Conservation (phyloP, 2,888 invertebrate species). For the Megastigmus dorsalis region DNA sequence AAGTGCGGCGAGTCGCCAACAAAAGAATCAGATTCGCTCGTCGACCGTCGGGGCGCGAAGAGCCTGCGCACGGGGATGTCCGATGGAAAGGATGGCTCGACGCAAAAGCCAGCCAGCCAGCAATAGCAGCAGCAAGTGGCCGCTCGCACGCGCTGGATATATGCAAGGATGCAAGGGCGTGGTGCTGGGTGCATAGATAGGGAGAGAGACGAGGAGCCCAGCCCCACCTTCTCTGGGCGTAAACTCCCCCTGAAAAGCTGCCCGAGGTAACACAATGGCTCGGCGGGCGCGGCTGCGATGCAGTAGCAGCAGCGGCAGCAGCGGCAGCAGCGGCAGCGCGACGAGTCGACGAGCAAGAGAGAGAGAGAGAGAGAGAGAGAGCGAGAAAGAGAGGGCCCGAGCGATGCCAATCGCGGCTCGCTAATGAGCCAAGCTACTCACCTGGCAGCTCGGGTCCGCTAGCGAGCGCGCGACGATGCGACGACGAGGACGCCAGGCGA, state of each 20-base stretch:
- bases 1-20: background rate
- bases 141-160: no score
- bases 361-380: no score
- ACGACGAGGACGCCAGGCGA: background rate
- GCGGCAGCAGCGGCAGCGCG: background rate
- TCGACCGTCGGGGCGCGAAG: no score
- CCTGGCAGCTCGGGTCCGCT: slow-evolving; percentile 53
- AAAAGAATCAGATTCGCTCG: background rate
- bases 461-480: background rate
- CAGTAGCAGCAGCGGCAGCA: background rate
- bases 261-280: slow-evolving; percentile 58
- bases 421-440: slow-evolving; percentile 62
- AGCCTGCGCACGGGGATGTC: no score
- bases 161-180: slow-evolving; percentile 62
- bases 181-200: slow-evolving; percentile 57
- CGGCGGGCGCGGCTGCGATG: slow-evolving; percentile 9
- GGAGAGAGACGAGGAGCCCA: slow-evolving; percentile 49
- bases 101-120: no score
- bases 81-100: no score
- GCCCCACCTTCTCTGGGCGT: slow-evolving; percentile 66
- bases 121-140: no score
- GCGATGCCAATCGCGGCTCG: slow-evolving; percentile 54
- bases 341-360: no score
- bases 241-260: slow-evolving; percentile 58
- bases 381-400: no score